Evolutionary conservation across 2,888 invertebrate species (phyloP).

Genomic region (Cantharis rufa): DNA sequence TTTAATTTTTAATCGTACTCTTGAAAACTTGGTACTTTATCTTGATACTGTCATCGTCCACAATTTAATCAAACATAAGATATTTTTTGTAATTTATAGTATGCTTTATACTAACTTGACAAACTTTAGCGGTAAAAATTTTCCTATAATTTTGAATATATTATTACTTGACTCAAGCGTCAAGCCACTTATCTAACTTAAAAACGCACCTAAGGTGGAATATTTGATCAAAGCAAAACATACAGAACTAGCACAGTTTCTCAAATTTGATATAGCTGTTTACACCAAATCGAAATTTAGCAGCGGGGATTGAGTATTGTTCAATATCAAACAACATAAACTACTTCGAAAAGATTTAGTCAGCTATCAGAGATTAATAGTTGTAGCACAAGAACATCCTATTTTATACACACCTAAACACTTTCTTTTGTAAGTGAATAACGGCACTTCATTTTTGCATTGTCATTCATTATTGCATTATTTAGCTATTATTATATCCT

Average conservation of each 20-base stretch:
- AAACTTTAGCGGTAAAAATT: neutral
- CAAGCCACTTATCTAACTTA: neutral
- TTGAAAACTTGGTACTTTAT: neutral
- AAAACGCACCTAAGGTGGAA: neutral
- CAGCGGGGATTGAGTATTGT: neutral
- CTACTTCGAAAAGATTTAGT: neutral
- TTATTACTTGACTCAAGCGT: neutral
- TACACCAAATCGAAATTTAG: neutral
- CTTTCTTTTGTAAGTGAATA: neutral
- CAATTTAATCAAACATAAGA: neutral
- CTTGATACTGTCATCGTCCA: neutral
- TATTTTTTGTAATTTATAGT: neutral
- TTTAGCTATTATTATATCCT: neutral
- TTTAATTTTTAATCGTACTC: neutral
- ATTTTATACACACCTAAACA: neutral
- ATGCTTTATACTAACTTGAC: neutral
- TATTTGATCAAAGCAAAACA: neutral
- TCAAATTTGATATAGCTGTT: neutral
- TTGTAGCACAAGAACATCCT: neutral
- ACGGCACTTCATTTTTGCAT: neutral
- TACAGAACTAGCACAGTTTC: neutral
- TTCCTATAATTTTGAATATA: neutral
- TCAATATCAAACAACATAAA: neutral
- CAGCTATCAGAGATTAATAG: neutral
- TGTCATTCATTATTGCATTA: neutral